Evolutionary conservation across 2,113 vertebrate genomes (phyloP).

Genomic region (Pungitius pungitius): DNA sequence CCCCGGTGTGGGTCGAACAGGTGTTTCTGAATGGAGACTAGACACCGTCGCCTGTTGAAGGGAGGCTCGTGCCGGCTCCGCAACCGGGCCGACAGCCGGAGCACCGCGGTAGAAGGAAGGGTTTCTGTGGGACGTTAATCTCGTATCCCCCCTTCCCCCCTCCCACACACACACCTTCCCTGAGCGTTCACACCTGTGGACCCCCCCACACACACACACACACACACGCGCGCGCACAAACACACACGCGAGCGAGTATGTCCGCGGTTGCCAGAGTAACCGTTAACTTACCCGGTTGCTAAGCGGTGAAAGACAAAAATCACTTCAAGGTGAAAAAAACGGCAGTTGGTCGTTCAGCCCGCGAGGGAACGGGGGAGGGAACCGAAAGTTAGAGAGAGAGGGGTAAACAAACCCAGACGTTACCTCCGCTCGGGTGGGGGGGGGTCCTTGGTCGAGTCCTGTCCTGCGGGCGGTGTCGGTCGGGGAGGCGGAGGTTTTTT

Average conservation of each 20-base stretch:
- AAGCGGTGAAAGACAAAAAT: constrained; percentile 46
- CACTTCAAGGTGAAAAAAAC: constrained; percentile 15
- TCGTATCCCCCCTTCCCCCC: no score
- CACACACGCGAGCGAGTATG: no score
- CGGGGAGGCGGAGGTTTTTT: constrained; percentile 27
- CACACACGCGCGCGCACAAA: no score
- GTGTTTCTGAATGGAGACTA: constrained; percentile 33
- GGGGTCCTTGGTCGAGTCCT: constrained; percentile 54
- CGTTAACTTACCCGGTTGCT: constrained; percentile 38
- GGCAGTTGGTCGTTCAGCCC: background rate
- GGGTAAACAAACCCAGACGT: background rate
- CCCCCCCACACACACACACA: no score
- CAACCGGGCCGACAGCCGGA: constrained; percentile 28
- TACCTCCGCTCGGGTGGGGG: constrained; percentile 42
- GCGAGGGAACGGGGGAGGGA: no score
- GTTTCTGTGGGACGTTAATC: background rate
- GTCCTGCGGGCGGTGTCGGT: constrained; percentile 46
- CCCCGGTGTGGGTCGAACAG: fast-evolving
- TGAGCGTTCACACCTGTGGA: constrained; percentile 71
- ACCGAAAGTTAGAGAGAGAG: constrained; percentile 34
- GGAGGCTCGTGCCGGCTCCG: constrained; percentile 35
- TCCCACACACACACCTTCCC: no score
- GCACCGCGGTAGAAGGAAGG: background rate
- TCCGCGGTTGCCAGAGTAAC: background rate
- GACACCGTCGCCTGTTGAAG: constrained; percentile 29